Evolutionary conservation across 2,113 vertebrate genomes (phyloP).

Genomic region (Crocuta crocuta): DNA sequence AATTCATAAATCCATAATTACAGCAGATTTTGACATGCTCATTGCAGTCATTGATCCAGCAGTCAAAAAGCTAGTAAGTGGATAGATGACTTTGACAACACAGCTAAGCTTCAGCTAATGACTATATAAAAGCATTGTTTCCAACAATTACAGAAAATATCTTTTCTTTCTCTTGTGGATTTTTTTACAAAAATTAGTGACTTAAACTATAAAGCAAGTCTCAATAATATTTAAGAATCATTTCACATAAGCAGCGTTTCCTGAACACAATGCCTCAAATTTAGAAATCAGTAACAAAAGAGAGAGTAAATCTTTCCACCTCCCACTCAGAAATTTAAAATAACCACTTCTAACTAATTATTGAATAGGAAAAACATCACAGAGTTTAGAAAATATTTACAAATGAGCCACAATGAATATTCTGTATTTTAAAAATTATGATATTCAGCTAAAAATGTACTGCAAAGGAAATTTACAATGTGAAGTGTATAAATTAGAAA

Average conservation of each 20-base stretch:
- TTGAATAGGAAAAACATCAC: neutral
- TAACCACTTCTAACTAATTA: slow-evolving; percentile 31
- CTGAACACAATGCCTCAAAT: neutral
- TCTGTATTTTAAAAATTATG: neutral
- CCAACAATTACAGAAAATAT: neutral
- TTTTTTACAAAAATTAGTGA: slow-evolving; percentile 8
- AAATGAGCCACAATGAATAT: neutral
- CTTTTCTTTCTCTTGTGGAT: neutral
- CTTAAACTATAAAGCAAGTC: neutral
- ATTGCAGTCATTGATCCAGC: neutral
- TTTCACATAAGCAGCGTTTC: neutral
- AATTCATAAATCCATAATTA: neutral
- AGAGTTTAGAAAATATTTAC: slow-evolving; percentile 27
- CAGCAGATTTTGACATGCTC: neutral
- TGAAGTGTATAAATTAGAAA: neutral
- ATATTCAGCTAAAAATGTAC: neutral
- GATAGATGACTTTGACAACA: neutral
- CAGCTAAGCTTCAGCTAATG: neutral
- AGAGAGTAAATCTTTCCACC: neutral
- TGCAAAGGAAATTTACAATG: neutral
- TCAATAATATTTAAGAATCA: neutral
- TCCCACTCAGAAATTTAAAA: neutral
- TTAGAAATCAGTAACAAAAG: slow-evolving; percentile 10
- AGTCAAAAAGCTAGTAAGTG: neutral
- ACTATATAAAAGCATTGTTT: neutral